Evolutionary conservation across 2,888 invertebrate species (phyloP).

Genomic region (Bimastos eiseni): DNA sequence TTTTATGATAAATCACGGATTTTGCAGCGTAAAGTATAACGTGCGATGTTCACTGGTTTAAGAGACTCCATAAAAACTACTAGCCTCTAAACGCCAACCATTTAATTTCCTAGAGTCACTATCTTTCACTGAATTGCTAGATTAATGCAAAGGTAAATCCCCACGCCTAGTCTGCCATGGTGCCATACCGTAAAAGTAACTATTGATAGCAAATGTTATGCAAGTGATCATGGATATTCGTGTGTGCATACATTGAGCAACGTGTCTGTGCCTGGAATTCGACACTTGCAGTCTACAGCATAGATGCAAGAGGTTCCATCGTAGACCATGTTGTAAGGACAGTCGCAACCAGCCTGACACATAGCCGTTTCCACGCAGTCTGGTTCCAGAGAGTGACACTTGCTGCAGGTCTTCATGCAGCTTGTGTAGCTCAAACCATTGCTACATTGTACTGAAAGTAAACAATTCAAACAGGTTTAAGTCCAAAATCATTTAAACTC

Average conservation of each 20-base stretch:
- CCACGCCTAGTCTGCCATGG: neutral
- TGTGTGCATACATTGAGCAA: neutral
- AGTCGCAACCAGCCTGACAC: slow-evolving; percentile 37
- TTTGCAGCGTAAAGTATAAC: no score
- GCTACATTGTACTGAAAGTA: neutral
- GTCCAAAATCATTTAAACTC: neutral
- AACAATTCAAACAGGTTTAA: no score
- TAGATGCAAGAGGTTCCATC: slow-evolving; percentile 32
- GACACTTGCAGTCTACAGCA: slow-evolving; percentile 30
- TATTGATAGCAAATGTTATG: neutral
- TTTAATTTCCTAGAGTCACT: neutral
- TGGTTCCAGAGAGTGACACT: slow-evolving; percentile 35
- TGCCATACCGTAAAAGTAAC: neutral
- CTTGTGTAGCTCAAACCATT: slow-evolving; percentile 26
- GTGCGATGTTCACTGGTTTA: neutral
- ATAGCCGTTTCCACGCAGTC: slow-evolving; percentile 17
- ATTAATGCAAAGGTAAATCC: neutral
- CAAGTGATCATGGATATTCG: neutral
- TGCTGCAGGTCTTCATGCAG: slow-evolving; percentile 38
- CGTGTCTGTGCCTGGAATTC: neutral
- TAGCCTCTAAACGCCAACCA: neutral
- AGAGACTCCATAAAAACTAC: neutral
- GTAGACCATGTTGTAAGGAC: slow-evolving; percentile 28
- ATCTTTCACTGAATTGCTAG: neutral
- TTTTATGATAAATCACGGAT: no score